Evolutionary conservation across 2,888 invertebrate species (phyloP).

Genomic region (Cryptops parisi): DNA sequence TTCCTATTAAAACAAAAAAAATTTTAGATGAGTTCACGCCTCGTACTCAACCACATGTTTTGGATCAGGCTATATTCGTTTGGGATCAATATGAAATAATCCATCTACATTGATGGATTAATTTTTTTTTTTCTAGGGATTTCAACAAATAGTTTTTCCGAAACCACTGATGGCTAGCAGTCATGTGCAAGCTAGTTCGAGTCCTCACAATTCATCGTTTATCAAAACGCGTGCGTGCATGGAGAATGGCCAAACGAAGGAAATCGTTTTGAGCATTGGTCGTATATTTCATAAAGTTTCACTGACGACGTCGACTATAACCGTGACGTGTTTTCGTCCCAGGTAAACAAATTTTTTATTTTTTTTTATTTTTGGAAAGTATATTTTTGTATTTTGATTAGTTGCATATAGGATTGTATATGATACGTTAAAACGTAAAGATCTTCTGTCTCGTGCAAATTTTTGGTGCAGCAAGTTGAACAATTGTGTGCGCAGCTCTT

Average conservation of each 20-base stretch:
- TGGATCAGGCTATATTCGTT: too few species aligned
- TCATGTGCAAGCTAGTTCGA: conserved; percentile 17
- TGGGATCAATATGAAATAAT: too few species aligned
- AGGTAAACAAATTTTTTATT: conserved; percentile 4
- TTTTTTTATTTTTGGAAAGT: background rate
- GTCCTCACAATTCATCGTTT: conserved; percentile 18
- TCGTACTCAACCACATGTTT: too few species aligned
- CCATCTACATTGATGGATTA: too few species aligned
- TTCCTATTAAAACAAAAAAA: too few species aligned
- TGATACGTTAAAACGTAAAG: background rate
- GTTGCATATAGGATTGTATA: conserved; percentile 8
- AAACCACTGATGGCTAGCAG: conserved; percentile 1
- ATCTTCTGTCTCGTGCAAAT: too few species aligned
- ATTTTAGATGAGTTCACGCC: too few species aligned
- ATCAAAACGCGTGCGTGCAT: background rate
- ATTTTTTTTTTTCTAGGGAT: conserved; percentile 23
- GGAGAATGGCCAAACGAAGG: conserved; percentile 39
- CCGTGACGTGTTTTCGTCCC: conserved; percentile 27
- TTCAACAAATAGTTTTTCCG: conserved; percentile 28
- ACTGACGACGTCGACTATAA: conserved; percentile 73
- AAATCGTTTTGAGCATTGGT: conserved; percentile 80
- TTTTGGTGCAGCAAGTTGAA: too few species aligned
- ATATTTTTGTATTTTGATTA: conserved; percentile 1
- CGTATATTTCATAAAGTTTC: conserved; percentile 86
- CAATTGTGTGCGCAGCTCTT: too few species aligned